These are phyloP conservation scores for Uria aalge DNA, from an alignment of 2,113 vertebrate species.

Conservation along the genomic window DNA sequence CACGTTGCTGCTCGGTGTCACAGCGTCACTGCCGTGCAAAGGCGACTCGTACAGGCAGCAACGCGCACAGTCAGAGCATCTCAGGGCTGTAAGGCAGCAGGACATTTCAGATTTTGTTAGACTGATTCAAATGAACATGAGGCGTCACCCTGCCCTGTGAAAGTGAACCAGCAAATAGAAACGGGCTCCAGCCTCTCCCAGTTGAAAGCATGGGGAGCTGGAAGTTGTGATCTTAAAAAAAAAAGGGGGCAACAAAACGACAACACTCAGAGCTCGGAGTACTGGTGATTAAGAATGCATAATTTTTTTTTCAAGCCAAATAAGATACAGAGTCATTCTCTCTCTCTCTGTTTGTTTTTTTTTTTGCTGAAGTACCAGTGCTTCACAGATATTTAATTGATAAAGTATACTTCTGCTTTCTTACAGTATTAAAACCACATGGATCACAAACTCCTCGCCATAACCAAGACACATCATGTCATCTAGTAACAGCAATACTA, in stretches of 20 bases:
- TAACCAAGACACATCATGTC: fast-evolving
- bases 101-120: not conserved
- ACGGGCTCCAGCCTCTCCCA: not conserved
- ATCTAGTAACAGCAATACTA: not conserved
- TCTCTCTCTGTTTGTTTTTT: not conserved
- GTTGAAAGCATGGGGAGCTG: not conserved
- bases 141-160: not conserved
- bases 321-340: not conserved
- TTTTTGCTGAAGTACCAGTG: not conserved
- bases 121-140: not conserved
- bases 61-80: not conserved
- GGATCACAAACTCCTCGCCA: not conserved
- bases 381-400: not conserved
- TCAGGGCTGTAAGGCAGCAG: not conserved
- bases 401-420: not conserved
- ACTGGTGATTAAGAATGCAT: no score
- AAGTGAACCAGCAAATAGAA: not conserved
- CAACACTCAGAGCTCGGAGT: not conserved
- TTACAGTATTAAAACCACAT: not conserved
- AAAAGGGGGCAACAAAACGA: not conserved
- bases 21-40: fast-evolving
- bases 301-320: not conserved
- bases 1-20: not conserved
- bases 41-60: not conserved
- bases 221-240: not conserved